Evolutionary conservation across 2,113 vertebrate species (phyloP).

Genomic region (Mustelus asterias): DNA sequence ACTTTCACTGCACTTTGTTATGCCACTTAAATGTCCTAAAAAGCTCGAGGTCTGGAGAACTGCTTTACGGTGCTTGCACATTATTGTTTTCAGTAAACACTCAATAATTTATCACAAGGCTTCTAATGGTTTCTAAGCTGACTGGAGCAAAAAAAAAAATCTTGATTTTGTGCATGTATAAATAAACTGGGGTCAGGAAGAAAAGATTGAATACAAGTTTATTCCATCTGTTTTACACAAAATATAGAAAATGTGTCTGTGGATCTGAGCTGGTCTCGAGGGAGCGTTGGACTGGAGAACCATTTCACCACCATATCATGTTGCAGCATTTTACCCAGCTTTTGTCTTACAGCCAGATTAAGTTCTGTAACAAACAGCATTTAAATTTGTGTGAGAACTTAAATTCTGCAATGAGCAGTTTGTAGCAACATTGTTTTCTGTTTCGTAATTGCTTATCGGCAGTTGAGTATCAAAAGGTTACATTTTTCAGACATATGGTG

Average conservation of each 20-base stretch:
- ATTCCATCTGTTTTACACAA: background rate
- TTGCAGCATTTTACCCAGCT: background rate
- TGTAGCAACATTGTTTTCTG: background rate
- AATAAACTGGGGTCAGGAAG: background rate
- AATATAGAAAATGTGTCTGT: background rate
- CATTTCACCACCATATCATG: background rate
- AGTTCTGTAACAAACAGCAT: background rate
- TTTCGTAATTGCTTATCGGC: background rate
- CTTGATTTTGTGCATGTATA: background rate
- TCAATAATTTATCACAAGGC: constrained; percentile 33
- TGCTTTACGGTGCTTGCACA: background rate
- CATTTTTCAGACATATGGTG: background rate
- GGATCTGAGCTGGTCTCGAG: background rate
- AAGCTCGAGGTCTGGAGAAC: background rate
- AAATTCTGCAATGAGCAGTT: background rate
- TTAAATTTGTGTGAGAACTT: background rate
- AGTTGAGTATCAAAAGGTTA: background rate
- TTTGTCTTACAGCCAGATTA: background rate
- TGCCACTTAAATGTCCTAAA: background rate
- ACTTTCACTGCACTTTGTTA: background rate
- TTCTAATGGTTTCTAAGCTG: background rate
- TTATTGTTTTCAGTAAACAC: background rate
- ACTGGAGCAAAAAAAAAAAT: background rate
- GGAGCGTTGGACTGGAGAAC: background rate
- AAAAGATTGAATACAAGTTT: background rate